Percentiles rank a stretch among this genome's conserved stretches.
phyloP scores from a whole-genome alignment of 2,888 invertebrate species.

The Andrena flavipes region DNA sequence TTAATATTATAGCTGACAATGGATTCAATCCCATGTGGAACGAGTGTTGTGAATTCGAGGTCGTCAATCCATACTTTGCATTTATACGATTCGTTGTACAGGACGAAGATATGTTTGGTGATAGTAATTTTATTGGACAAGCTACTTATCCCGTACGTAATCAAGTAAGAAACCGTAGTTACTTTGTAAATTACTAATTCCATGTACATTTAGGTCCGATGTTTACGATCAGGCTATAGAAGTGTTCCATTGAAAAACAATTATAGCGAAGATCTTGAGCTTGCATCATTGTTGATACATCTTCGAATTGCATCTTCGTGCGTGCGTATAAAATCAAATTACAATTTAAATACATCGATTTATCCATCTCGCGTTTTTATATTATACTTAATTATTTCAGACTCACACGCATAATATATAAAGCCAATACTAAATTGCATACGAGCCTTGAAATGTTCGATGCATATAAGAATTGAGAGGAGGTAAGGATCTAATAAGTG shows the following conservation, averaged over 20 bases:
- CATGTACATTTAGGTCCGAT: constrained; percentile 86
- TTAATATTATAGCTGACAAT: constrained; percentile 90
- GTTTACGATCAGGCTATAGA: constrained; percentile 94
- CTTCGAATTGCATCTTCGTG: constrained; percentile 87
- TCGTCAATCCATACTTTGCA: constrained; percentile 93
- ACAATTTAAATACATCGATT: not conserved
- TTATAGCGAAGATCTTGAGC: constrained; percentile 96
- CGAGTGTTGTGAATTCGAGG: constrained; percentile 92
- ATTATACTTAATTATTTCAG: constrained; percentile 23
- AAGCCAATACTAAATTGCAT: constrained; percentile 7
- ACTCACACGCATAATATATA: constrained; percentile 38
- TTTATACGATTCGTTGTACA: constrained; percentile 94
- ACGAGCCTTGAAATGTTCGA: constrained; percentile 1
- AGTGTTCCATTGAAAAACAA: constrained; percentile 96
- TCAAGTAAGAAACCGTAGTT: not conserved
- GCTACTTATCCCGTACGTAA: constrained; percentile 93
- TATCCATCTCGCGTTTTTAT: not conserved
- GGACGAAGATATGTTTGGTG: constrained; percentile 99
- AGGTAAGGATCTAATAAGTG: constrained; percentile 35
- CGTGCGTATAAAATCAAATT: constrained; percentile 45
- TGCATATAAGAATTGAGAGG: constrained; percentile 12
- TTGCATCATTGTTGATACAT: constrained; percentile 95
- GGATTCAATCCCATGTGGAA: constrained; percentile 98
- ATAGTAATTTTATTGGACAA: constrained; percentile 98
- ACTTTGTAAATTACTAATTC: constrained; percentile 19